Evolutionary conservation across 2,797 vertebrate genomes (phyloP).

Genomic region (Tiaroga cobitis): DNA sequence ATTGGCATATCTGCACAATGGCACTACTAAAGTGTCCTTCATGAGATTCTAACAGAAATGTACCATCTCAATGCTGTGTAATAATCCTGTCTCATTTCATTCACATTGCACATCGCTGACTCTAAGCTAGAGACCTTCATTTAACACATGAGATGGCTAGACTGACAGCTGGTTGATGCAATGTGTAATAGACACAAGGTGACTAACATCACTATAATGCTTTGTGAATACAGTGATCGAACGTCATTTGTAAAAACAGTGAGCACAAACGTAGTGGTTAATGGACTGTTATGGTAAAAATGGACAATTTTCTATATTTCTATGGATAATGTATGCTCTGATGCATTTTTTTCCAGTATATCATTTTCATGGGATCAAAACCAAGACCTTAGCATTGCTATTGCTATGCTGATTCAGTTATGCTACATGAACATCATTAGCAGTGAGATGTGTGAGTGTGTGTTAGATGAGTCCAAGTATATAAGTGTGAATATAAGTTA

Average conservation of each 20-base stretch:
- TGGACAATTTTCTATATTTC: background rate
- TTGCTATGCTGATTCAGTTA: background rate
- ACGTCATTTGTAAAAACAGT: background rate
- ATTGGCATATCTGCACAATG: background rate
- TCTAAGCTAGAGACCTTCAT: background rate
- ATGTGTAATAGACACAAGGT: conserved; percentile 4
- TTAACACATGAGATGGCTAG: conserved; percentile 7
- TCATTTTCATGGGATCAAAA: background rate
- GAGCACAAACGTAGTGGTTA: background rate
- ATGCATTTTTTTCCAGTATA: background rate
- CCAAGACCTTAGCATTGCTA: background rate
- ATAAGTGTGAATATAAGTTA: background rate
- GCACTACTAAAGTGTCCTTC: background rate
- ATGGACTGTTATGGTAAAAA: background rate
- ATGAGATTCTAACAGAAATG: background rate
- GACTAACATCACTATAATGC: conserved; percentile 5
- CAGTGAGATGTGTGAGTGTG: background rate
- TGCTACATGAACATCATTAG: background rate
- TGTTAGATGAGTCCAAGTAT: background rate
- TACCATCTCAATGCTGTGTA: conserved; percentile 44
- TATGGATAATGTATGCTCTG: background rate
- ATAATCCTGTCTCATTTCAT: conserved; percentile 62
- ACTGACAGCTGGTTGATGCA: conserved; percentile 24
- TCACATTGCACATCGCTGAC: conserved; percentile 35
- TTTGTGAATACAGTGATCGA: background rate